Conservation (phyloP, 2,797 vertebrate species). For the Danio tinwini region DNA sequence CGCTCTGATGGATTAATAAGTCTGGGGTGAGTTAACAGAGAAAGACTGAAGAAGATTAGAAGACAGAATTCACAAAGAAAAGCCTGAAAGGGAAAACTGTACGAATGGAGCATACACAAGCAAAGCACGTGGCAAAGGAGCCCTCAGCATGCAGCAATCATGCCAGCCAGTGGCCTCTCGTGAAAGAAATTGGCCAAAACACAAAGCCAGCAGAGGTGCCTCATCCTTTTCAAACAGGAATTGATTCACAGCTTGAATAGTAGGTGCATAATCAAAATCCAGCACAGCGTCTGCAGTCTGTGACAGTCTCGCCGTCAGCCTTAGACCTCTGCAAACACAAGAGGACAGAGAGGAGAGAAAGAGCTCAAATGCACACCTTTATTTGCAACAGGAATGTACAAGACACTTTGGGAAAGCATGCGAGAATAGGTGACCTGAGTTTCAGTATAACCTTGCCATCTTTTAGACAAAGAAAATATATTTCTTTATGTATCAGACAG, state of each 20-base stretch:
- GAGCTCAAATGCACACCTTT: background rate
- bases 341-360: constrained; percentile 7
- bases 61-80: constrained; percentile 20
- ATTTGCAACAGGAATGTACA: constrained; percentile 4
- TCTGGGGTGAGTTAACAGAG: constrained; percentile 5
- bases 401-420: background rate
- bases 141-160: constrained; percentile 32
- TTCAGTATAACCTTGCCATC: no score
- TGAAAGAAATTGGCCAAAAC: constrained; percentile 43
- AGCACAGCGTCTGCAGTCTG: constrained; percentile 9
- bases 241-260: constrained; percentile 48
- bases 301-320: constrained; percentile 2
- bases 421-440: no score
- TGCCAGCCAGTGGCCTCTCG: constrained; percentile 24
- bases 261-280: constrained; percentile 43
- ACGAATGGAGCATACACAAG: background rate
- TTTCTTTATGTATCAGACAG: no score
- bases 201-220: constrained; percentile 40
- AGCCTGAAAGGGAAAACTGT: background rate
- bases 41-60: background rate
- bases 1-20: background rate
- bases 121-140: background rate
- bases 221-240: constrained; percentile 35
- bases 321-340: constrained; percentile 1
- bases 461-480: background rate